Evolutionary conservation across 1,140 invertebrate genomes (phyloP), one percentile per base, ranked within the genome.

Genomic region (Sycobia sp.): DNA sequence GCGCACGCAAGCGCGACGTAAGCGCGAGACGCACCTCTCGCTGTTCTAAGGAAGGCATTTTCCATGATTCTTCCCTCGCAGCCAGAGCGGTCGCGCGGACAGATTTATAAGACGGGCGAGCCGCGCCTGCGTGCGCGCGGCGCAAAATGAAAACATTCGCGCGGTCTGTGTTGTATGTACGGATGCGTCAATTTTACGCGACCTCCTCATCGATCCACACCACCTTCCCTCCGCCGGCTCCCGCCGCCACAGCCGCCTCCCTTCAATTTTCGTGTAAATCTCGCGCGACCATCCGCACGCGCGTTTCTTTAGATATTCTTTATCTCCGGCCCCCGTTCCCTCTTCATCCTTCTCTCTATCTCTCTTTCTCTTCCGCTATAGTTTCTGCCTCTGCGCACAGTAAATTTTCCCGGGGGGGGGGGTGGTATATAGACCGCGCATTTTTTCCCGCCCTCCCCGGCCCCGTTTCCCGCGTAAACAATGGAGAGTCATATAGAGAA

Each of bases 231-330:
- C n/a, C n/a, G n/a, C n/a, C n/a, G n/a, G n/a, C n/a, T n/a, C n/a
- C n/a, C n/a, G n/a, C n/a, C n/a, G n/a, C n/a, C n/a, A n/a, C n/a
- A n/a, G n/a, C n/a, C n/a, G n/a, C n/a, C n/a, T n/a, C 29, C 49
- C 70, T 76, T 75, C 73, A 74, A 76, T 76, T 75, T 75, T 74
- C 68, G 73, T 75, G 72, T 62, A 75, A 75, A 76, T 75, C 71
- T 70, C 36, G 18, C 23, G 22, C 9, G 44, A n/a, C n/a, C n/a
- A n/a, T n/a, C n/a, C n/a, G n/a, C n/a, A n/a, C 44, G 44, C 32
- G 32, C 29, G 29, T 7, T 32, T 32, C 29, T 11, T 32, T 11
- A 4, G 29, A 4, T 11, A 8, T 9, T 29, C 3, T 14, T 20
- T 10, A 22, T 3, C 4, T 13, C 47, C 20, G 4, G 20, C 20